Evolutionary conservation across 1,140 invertebrate species (phyloP).

Genomic region (Laupala kohalensis): DNA sequence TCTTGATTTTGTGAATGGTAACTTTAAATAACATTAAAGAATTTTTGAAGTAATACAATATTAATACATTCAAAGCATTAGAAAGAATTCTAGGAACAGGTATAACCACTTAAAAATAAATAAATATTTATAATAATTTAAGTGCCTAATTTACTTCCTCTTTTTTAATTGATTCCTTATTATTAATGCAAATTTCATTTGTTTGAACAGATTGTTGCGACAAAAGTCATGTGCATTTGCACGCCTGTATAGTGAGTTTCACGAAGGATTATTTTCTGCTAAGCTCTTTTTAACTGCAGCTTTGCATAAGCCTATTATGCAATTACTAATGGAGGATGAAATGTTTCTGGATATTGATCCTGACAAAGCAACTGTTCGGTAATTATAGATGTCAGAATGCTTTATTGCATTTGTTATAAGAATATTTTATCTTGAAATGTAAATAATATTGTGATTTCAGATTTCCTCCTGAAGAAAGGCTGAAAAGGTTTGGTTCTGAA

Average conservation of each 20-base stretch:
- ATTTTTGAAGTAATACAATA: too few relatives aligned
- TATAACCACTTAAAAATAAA: too few relatives aligned
- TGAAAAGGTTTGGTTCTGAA: constrained; percentile 67
- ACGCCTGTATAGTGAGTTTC: constrained; percentile 76
- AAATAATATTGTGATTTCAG: constrained; percentile 24
- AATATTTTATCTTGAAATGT: neutral
- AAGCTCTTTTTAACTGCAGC: constrained; percentile 87
- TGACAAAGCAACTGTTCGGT: constrained; percentile 60
- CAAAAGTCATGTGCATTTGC: constrained; percentile 80
- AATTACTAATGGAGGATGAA: constrained; percentile 85
- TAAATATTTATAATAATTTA: too few relatives aligned
- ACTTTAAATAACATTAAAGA: too few relatives aligned
- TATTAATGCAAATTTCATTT: too few relatives aligned
- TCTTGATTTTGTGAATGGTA: too few relatives aligned
- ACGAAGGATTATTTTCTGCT: constrained; percentile 79
- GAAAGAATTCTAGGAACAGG: too few relatives aligned
- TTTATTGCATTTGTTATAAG: neutral
- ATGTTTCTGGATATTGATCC: constrained; percentile 87
- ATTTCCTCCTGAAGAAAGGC: constrained; percentile 52
- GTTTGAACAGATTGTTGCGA: constrained; percentile 63
- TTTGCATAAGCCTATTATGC: constrained; percentile 80
- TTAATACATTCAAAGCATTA: too few relatives aligned
- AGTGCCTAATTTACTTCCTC: too few relatives aligned
- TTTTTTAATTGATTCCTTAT: too few relatives aligned
- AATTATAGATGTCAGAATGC: constrained; percentile 16